Percentiles rank a stretch among this genome's conserved stretches.
Evolutionary conservation across 2,797 vertebrate genomes (phyloP).

Genomic region (Pseudochaenichthys georgianus): DNA sequence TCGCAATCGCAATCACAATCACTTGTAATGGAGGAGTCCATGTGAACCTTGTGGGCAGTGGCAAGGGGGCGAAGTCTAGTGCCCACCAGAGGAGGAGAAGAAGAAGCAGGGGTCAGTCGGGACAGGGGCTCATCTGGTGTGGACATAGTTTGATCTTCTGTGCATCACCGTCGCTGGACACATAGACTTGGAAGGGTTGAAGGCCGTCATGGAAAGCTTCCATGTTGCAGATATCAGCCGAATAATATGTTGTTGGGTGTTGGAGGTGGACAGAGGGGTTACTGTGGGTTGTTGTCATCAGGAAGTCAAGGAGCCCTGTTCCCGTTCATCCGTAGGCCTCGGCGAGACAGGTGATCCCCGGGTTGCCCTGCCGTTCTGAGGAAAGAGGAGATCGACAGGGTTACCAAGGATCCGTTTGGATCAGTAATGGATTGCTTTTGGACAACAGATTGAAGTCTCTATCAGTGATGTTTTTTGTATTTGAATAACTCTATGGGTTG

Average conservation of each 20-base stretch:
- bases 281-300: conserved; percentile 81
- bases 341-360: conserved; percentile 92
- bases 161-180: conserved; percentile 91
- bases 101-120: conserved; percentile 34
- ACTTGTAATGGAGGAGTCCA: conserved; percentile 80
- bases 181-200: conserved; percentile 89
- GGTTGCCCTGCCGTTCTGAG: conserved; percentile 93
- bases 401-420: conserved; percentile 25
- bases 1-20: conserved; percentile 78
- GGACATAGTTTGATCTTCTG: conserved; percentile 90
- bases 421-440: neutral
- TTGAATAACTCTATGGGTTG: neutral
- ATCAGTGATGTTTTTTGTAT: neutral
- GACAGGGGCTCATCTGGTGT: conserved; percentile 53
- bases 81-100: conserved; percentile 67
- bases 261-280: conserved; percentile 48
- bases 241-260: conserved; percentile 63
- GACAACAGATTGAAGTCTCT: neutral
- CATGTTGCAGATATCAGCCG: conserved; percentile 88
- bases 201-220: conserved; percentile 85
- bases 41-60: conserved; percentile 64
- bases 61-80: conserved; percentile 73
- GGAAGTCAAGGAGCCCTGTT: conserved; percentile 91
- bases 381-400: conserved; percentile 58
- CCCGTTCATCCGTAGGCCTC: conserved; percentile 90